Base-by-base conservation (phyloP, 2,113 vertebrate genomes). In the Jaculus jaculus region DNA sequence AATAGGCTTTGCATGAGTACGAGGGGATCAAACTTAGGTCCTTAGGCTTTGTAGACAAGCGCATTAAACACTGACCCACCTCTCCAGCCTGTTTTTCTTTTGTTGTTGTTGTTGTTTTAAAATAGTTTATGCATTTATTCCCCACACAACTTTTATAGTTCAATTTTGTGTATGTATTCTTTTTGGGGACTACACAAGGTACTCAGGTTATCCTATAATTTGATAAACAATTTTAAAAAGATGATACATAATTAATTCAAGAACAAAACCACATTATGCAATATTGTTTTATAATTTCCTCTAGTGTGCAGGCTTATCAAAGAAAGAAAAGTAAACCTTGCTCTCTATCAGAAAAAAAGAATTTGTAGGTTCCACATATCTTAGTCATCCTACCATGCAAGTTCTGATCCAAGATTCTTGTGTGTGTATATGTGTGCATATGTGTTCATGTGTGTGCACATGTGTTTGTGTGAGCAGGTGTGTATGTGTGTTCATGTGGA, bases 231-330 rank as follows among this genome's bases (percentile, higher is more conserved):
- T 86, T 63, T 75, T 86, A 96, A 93, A 94, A 73, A 89, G 92
- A 89, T 89, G 96, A 89, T 84, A 95, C 60, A 81, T 94, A 95
- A 97, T 95, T 96, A 95, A 91, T 92, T 91, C 83, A 97, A 94
- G 95, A 97, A 96, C 87, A 69, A 94, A 96, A 84, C 87, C 69
- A 96, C 93, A 87, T 94, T 97, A 92, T 95, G 82, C 39, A 7
- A 1, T 80, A 60, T 93, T 95, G 20, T 65, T 84, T 71, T 92
- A 28, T 39, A 68, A 84, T 96, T 95, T 92, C 73, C 82, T 95
- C 92, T 91, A 82, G 87, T 24, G 5, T 63, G 34, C 90, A 71
- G 68, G 66, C 84, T 94, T 87, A 95, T 84, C 73, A 78, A 77
- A 89, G 47, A 54, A 34, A 51, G 80, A 71, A 93, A 93, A 81